A percentile compares a stretch with the other conserved stretches of the same genome.
These are phyloP conservation scores for Sarcophaga carnaria DNA, from an alignment of 2,888 invertebrate species.

Conservation along the genomic window DNA sequence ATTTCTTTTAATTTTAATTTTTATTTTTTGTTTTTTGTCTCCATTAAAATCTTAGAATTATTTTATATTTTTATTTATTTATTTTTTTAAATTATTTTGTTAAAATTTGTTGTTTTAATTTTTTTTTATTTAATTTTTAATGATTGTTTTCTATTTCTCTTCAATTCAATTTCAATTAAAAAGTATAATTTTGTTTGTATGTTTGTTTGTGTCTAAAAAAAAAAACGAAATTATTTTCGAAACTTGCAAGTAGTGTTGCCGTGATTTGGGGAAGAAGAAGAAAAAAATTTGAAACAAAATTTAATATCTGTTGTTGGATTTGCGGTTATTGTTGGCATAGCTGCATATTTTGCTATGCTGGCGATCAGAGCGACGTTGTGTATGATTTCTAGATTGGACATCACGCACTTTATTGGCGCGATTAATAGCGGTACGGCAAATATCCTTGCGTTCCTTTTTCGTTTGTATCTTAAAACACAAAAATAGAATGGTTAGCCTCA, in stretches of 20 bases:
- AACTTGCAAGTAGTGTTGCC: not conserved
- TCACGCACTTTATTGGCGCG: slow-evolving; percentile 84
- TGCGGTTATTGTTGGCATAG: slow-evolving; percentile 85
- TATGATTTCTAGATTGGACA: slow-evolving; percentile 83
- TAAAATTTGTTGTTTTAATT: slow-evolving; percentile 56
- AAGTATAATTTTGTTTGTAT: not conserved
- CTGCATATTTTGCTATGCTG: slow-evolving; percentile 83
- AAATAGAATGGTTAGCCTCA: not conserved
- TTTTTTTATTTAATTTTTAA: slow-evolving; percentile 35
- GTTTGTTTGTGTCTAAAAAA: no score
- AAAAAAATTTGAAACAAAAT: not conserved
- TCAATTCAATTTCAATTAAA: slow-evolving; percentile 5
- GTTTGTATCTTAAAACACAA: slow-evolving; percentile 78
- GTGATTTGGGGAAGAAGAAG: not conserved
- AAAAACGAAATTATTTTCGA: no score
- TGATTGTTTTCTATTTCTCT: slow-evolving; percentile 19
- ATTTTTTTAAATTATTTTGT: slow-evolving; percentile 16
- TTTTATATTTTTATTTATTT: not conserved
- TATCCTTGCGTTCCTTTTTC: slow-evolving; percentile 82
- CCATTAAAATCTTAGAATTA: slow-evolving; percentile 65
- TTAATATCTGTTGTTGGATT: slow-evolving; percentile 81
- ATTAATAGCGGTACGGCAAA: slow-evolving; percentile 83
- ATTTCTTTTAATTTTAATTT: not conserved
- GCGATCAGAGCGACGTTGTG: slow-evolving; percentile 83
- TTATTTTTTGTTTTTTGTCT: slow-evolving; percentile 41